Evolutionary conservation across 1,140 invertebrate species (phyloP), one percentile per base, ranked within the genome.

Genomic region (Pectinophora gossypiella): DNA sequence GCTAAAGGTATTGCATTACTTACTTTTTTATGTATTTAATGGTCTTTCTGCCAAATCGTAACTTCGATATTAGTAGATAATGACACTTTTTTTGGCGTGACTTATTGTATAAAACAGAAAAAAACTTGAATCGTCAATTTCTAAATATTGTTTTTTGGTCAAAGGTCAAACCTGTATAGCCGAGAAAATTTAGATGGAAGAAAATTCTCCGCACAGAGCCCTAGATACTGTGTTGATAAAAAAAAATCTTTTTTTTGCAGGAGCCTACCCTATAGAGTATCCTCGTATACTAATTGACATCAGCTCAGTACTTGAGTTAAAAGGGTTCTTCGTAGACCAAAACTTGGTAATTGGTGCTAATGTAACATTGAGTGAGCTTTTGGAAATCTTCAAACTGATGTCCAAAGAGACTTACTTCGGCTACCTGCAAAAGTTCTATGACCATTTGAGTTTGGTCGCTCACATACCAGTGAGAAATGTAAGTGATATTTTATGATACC

Each of bases 381-480:
- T 90, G 76, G 72, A 90, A 1, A 76, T 89, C 6, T 90, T 93
- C 51, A 68, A 84, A 6, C 79, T 87, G 49, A 74, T 89, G 12
- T 52, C 64, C 13, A 54, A 42, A 3, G 38, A 68, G 36, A 55
- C 71, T 19, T 75, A 88, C 27, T 92, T 91, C 51, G 61, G 72
- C n/a, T 91, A 93, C 56, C 61, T 92, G 16, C 63, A 68, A 16
- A 73, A 84, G 27, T 65, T 92, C 12, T 89, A 87, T 6, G 73
- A 90, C 48, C 92, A 93, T 61, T 80, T 93, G n/a, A 89, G 91
- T 63, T 62, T 91, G 40, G 88, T 93, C 23, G 92, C 91, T 10
- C 91, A 89, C 65, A 89, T 91, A 16, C 88, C 92, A n/a, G 88
- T 93, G 4, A 83, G 91, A 75, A 93, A 93, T 78, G 91, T 92